A percentile compares a stretch with the other conserved stretches of the same genome.
These are phyloP conservation scores for Pipistrellus pipistrellus DNA, from an alignment of 2,797 vertebrate species.

Conservation along the genomic window DNA sequence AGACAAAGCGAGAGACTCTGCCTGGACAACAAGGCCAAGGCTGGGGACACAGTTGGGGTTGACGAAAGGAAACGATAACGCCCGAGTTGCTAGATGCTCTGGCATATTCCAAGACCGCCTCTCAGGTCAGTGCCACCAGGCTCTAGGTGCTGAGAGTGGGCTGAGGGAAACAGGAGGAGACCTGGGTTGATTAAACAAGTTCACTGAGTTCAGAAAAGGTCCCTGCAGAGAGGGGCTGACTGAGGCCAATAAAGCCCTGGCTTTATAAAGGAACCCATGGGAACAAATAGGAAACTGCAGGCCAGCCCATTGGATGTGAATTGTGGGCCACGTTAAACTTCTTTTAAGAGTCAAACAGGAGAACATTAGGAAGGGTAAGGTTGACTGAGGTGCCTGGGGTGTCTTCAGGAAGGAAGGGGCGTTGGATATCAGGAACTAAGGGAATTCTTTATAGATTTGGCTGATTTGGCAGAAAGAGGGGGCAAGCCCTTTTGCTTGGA, in stretches of 20 bases:
- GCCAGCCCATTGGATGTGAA: constrained; percentile 85
- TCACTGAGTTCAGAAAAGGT: constrained; percentile 82
- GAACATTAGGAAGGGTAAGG: constrained; percentile 87
- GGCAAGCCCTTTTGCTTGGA: rapidly evolving
- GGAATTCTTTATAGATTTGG: constrained; percentile 84
- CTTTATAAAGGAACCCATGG: constrained; percentile 82
- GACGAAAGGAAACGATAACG: background rate
- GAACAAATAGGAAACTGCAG: constrained; percentile 85
- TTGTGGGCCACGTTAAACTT: constrained; percentile 87
- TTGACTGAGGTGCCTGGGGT: constrained; percentile 74
- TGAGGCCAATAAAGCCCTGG: constrained; percentile 75
- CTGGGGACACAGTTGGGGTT: background rate
- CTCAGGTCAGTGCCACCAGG: constrained; percentile 11
- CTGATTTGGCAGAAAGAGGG: constrained; percentile 71
- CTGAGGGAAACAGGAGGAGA: constrained; percentile 75
- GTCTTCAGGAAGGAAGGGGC: constrained; percentile 87
- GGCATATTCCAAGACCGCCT: constrained; percentile 3
- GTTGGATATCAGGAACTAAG: constrained; percentile 85
- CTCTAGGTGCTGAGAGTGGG: background rate
- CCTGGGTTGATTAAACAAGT: constrained; percentile 81
- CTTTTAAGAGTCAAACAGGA: constrained; percentile 88
- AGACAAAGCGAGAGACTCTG: background rate
- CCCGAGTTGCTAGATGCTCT: background rate
- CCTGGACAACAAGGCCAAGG: background rate
- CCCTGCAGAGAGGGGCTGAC: constrained; percentile 80